Percentiles rank a stretch among this genome's conserved stretches.
phyloP scores from a whole-genome alignment of 1,140 invertebrate genomes.

The Thaumetopoea pityocampa region DNA sequence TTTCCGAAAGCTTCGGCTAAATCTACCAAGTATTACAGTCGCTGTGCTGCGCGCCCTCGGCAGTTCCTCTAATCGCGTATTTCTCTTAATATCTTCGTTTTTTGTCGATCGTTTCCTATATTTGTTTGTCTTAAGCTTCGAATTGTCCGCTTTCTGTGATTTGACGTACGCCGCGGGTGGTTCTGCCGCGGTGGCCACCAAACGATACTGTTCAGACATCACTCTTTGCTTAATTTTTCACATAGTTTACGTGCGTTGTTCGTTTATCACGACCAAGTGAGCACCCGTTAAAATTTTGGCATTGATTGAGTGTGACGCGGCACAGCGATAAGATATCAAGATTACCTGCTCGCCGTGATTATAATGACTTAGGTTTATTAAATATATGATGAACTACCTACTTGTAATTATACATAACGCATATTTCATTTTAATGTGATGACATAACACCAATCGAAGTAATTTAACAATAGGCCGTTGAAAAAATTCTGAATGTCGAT shows the following conservation, averaged over 20 bases:
- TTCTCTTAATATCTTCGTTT: constrained; percentile 26
- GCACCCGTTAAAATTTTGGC: constrained; percentile 51
- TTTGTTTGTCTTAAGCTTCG: constrained; percentile 13
- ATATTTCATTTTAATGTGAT: not conserved
- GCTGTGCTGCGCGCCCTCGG: constrained; percentile 32
- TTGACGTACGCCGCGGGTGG: constrained; percentile 34
- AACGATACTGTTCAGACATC: constrained; percentile 50
- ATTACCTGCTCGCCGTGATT: constrained; percentile 64
- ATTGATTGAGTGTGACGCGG: constrained; percentile 68
- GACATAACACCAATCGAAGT: not conserved
- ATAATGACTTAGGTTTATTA: constrained; percentile 22
- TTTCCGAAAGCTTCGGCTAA: constrained; percentile 37
- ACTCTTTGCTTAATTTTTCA: constrained; percentile 37
- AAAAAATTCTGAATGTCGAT: constrained; percentile 1
- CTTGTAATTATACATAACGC: constrained; percentile 1
- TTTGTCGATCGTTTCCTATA: constrained; percentile 12
- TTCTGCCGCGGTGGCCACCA: constrained; percentile 38
- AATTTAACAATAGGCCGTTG: not conserved
- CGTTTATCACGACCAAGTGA: constrained; percentile 36
- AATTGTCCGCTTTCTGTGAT: constrained; percentile 24
- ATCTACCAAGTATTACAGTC: constrained; percentile 30
- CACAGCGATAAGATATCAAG: constrained; percentile 56
- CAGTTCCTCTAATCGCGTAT: constrained; percentile 30
- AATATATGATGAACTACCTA: no score
- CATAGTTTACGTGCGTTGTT: constrained; percentile 34